Evolutionary conservation across 2,113 vertebrate species (phyloP).

Genomic region (Protobothrops flavoviridis): DNA sequence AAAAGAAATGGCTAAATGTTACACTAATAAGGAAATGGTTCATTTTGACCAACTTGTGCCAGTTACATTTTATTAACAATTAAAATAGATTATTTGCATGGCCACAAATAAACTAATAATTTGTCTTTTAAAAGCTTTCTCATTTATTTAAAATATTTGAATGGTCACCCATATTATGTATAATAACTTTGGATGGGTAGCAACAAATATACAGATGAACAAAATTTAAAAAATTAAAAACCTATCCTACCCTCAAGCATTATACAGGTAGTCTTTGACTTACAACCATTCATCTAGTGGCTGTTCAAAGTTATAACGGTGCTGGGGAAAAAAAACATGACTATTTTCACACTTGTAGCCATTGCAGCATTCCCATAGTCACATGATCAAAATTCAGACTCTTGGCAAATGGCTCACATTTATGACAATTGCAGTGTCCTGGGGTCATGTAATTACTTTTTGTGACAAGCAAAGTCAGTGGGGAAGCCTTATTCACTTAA

Average conservation of each 20-base stretch:
- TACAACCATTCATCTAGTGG: neutral
- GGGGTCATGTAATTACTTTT: neutral
- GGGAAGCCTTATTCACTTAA: neutral
- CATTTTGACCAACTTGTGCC: neutral
- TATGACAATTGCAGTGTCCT: no score
- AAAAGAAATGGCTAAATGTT: no score
- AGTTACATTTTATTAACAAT: neutral
- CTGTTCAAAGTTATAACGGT: neutral
- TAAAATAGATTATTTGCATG: neutral
- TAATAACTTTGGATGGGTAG: neutral
- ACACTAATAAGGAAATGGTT: neutral
- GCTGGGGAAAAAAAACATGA: neutral
- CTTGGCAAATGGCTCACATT: neutral
- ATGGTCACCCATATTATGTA: neutral
- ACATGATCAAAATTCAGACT: neutral
- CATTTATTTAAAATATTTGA: neutral
- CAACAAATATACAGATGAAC: neutral
- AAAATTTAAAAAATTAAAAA: neutral
- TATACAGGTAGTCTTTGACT: neutral
- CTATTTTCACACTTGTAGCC: neutral
- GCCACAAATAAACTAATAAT: neutral
- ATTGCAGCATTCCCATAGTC: neutral
- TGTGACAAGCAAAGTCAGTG: neutral
- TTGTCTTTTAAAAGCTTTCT: neutral
- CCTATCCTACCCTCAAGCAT: neutral